Evolutionary conservation across 2,113 vertebrate genomes (phyloP), one percentile per base, ranked within the genome.

Genomic region (Potamarius usumacintae): DNA sequence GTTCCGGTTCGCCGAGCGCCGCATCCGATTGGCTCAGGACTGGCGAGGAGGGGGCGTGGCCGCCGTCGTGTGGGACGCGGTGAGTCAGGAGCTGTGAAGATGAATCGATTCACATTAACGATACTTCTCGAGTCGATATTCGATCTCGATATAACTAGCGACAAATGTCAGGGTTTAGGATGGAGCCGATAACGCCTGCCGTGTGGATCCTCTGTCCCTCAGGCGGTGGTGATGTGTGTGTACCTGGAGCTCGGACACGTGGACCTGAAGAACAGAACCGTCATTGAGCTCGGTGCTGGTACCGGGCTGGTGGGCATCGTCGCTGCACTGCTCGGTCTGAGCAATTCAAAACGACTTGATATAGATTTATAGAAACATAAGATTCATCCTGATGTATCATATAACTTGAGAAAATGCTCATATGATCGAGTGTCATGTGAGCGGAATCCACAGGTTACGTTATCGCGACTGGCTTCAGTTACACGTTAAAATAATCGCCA

Each of bases 61-160:
- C 0, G 98, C 97, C 0, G 98, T 99, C 15, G 97, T 99, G 3
- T 99, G 98, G 97, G 98, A 99, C 20, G 98, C 98, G 71, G 97
- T 99, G 89, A 91, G 97, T 93, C 48, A 1, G 48, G 10, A 34
- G 22, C 4, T 71, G 14, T 67, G 20, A 1, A 6, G 79, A 34
- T 58, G 78, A 80, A 80, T 30, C 78, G 78, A 34, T 30, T 34
- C n/a, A 18, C 14, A n/a, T 27, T 0, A 4, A 30, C 6, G 77
- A 80, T 80, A 57, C 55, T 30, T 79, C 8, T 17, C 0, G 77
- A 79, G 5, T 78, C 12, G 0, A 48, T 76, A 76, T 52, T 52
- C 52, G 10, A 22, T 20, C 7, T 74, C 71, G 30, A 48, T 74
- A 22, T 18, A 42, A 42, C 6, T 34, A 15, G 5, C 0, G 34